Conservation (phyloP, 2,888 invertebrate species). For the Nomada lathburiana region DNA sequence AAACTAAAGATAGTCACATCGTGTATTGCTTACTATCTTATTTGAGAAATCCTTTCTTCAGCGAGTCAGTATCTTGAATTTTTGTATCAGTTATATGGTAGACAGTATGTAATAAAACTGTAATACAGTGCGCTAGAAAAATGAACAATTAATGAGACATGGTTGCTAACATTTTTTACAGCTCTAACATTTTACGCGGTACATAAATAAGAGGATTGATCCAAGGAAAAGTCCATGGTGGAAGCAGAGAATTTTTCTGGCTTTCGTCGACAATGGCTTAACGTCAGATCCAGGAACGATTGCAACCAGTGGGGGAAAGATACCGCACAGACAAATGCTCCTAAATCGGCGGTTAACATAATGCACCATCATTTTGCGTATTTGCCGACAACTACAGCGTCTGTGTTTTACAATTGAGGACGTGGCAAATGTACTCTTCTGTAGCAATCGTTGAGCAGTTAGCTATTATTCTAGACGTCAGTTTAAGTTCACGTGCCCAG, state of each 20-base stretch:
- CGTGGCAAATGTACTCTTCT: slow-evolving; percentile 3
- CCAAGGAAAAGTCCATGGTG: slow-evolving; percentile 6
- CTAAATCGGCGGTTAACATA: slow-evolving; percentile 54
- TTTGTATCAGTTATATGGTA: too few relatives aligned
- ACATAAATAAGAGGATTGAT: not conserved
- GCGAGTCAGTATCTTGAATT: too few relatives aligned
- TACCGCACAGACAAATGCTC: slow-evolving; percentile 28
- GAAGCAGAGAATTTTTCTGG: slow-evolving; percentile 10
- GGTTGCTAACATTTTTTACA: not conserved
- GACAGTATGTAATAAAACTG: too few relatives aligned
- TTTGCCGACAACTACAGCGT: slow-evolving; percentile 30
- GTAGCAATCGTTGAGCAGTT: not conserved
- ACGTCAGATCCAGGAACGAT: not conserved
- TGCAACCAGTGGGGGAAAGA: slow-evolving; percentile 2
- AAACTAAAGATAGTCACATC: too few relatives aligned
- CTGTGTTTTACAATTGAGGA: slow-evolving; percentile 48
- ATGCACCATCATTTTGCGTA: slow-evolving; percentile 45
- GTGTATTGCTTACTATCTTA: too few relatives aligned
- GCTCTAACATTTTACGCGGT: not conserved
- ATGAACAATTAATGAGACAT: slow-evolving; percentile 9
- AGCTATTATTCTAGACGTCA: not conserved
- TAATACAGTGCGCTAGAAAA: not conserved
- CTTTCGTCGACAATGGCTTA: slow-evolving; percentile 19
- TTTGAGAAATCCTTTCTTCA: too few relatives aligned
- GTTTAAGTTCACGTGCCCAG: not conserved